Conservation (phyloP, 2,888 invertebrate species). For the Acleris laterana region DNA sequence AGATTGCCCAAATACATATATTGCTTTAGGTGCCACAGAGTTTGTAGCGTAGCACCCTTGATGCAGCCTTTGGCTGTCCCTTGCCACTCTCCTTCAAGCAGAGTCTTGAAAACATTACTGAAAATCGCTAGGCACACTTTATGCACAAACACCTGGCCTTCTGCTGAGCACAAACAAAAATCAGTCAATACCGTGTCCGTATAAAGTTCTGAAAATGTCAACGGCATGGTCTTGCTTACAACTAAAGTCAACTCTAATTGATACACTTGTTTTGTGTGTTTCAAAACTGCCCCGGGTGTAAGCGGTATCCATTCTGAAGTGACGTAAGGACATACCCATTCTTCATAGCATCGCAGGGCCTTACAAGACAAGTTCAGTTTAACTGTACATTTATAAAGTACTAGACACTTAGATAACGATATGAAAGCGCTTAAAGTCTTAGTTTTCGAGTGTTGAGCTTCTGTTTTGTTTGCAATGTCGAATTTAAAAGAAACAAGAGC, state of each 20-base stretch:
- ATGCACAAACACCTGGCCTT: slow-evolving; percentile 58
- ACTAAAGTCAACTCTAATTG: neutral
- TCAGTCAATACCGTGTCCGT: slow-evolving; percentile 59
- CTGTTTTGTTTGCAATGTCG: too few relatives aligned
- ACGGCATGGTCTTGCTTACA: neutral
- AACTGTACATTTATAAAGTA: too few relatives aligned
- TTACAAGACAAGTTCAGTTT: too few relatives aligned
- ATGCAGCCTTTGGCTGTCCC: slow-evolving; percentile 54
- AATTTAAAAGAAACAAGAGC: too few relatives aligned
- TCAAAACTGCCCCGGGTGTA: too few relatives aligned
- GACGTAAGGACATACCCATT: too few relatives aligned
- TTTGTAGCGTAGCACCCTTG: slow-evolving; percentile 50
- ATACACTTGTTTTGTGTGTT: too few relatives aligned
- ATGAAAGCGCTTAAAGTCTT: too few relatives aligned
- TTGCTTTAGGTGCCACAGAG: slow-evolving; percentile 55
- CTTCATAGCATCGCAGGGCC: too few relatives aligned
- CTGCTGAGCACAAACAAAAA: slow-evolving; percentile 58
- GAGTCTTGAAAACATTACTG: slow-evolving; percentile 57
- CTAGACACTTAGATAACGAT: too few relatives aligned
- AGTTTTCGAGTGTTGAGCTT: too few relatives aligned
- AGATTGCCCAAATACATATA: slow-evolving; percentile 57
- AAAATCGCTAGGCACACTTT: slow-evolving; percentile 56
- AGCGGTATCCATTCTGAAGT: too few relatives aligned
- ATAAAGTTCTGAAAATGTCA: slow-evolving; percentile 29
- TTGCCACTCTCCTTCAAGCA: slow-evolving; percentile 58